phyloP scores from a whole-genome alignment of 1,140 invertebrate genomes.

The Drosophila equinoxialis region DNA sequence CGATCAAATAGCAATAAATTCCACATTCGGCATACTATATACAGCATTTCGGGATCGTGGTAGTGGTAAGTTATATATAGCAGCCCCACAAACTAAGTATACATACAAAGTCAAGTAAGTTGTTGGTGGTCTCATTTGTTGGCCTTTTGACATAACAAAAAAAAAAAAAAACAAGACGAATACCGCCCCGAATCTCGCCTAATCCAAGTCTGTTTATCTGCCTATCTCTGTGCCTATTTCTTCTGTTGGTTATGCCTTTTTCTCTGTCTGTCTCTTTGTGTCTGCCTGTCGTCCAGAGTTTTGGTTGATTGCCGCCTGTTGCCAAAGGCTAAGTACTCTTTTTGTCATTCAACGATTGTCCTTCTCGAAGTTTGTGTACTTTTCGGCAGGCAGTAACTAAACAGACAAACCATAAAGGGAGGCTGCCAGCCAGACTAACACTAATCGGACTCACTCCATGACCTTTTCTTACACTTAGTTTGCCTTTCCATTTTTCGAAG shows the following conservation, averaged over 20 bases:
- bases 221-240: constrained; percentile 15
- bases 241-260: constrained; percentile 3
- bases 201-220: constrained; percentile 33
- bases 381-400: constrained; percentile 32
- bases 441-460: constrained; percentile 4
- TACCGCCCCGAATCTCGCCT: background rate
- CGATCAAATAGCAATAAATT: constrained; percentile 86
- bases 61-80: constrained; percentile 58
- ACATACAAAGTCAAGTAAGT: background rate
- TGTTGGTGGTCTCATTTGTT: background rate
- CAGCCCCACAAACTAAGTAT: background rate
- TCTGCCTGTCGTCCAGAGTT: constrained; percentile 34
- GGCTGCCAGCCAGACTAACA: background rate
- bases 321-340: constrained; percentile 77
- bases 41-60: constrained; percentile 88
- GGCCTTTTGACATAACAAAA: background rate
- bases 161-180: no score
- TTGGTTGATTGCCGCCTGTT: constrained; percentile 77
- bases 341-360: constrained; percentile 78
- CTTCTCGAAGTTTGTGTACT: constrained; percentile 62
- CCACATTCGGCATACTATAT: constrained; percentile 88
- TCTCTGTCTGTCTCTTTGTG: constrained; percentile 18
- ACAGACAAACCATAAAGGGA: background rate
- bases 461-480: background rate
- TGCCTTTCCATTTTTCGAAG: constrained; percentile 2